phyloP scores from a whole-genome alignment of 30 jellyfish, hydroid and myxozoan genomes.

The Cassiopea xamachana region DNA sequence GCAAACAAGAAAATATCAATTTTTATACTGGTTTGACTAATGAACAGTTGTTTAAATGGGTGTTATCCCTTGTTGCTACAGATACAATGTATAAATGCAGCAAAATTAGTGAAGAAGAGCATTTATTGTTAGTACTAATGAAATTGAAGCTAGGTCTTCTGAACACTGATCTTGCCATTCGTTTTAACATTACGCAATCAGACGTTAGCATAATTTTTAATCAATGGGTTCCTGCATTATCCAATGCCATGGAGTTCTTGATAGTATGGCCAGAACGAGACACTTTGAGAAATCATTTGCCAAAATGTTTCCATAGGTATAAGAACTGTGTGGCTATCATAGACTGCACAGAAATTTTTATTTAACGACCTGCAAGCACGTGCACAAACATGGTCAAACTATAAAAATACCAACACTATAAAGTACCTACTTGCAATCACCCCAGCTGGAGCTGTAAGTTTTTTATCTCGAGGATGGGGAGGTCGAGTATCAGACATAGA shows the following conservation, averaged over 20 bases:
- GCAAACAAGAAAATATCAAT: conserved; percentile 11
- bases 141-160: conserved; percentile 49
- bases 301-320: conserved; percentile 30
- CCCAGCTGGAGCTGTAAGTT: conserved; percentile 83
- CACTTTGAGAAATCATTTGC: conserved; percentile 41
- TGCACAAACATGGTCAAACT: conserved; percentile 48
- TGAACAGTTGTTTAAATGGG: conserved; percentile 23
- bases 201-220: not conserved
- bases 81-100: not conserved
- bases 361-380: conserved; percentile 20
- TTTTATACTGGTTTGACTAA: conserved; percentile 55
- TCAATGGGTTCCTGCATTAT: conserved; percentile 28
- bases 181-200: conserved; percentile 28
- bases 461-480: conserved; percentile 82
- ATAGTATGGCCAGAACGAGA: conserved; percentile 70
- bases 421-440: conserved; percentile 66
- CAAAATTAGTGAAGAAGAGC: conserved; percentile 19
- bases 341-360: conserved; percentile 75
- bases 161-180: conserved; percentile 39
- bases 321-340: conserved; percentile 54
- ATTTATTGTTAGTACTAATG: conserved; percentile 41
- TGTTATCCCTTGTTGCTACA: conserved; percentile 17
- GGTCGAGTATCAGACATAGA: conserved; percentile 78
- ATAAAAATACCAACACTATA: conserved; percentile 58
- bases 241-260: not conserved